These are phyloP conservation scores for Nibea coibor DNA, from an alignment of 2,113 vertebrate genomes.

Conservation along the genomic window DNA sequence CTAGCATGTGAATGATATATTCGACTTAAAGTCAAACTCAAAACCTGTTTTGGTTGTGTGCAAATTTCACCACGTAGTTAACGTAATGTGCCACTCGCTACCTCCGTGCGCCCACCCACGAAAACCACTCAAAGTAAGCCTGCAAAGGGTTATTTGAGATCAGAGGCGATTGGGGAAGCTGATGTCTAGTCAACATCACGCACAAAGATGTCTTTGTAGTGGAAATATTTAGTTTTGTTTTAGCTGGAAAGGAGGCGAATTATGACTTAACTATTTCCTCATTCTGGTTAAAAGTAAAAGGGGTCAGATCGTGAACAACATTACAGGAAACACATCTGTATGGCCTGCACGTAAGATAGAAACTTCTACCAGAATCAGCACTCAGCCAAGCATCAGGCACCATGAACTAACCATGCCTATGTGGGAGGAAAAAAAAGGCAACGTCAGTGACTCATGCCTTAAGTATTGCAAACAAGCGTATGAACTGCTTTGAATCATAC, in stretches of 20 bases:
- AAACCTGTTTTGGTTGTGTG: not conserved
- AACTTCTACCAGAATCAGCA: not conserved
- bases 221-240: conserved; percentile 2
- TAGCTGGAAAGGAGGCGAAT: conserved; percentile 15
- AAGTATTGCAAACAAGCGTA: too few relatives aligned
- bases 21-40: not conserved
- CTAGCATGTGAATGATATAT: not conserved
- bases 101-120: not conserved
- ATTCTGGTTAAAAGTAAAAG: conserved; percentile 17
- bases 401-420: conserved; percentile 1
- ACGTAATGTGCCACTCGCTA: not conserved
- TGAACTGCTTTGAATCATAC: not conserved
- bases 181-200: conserved; percentile 34
- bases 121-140: conserved; percentile 13
- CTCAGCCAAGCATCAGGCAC: conserved; percentile 3
- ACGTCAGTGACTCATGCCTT: too few relatives aligned
- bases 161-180: conserved; percentile 35
- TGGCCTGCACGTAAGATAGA: conserved; percentile 16
- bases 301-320: conserved; percentile 19
- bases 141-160: conserved; percentile 29
- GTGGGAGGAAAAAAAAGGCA: not conserved
- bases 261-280: conserved; percentile 49
- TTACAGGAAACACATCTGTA: conserved; percentile 41
- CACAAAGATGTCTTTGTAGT: conserved; percentile 65
- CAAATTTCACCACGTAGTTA: not conserved